Base-by-base conservation (phyloP, 2,797 vertebrate species). In the Philypnodon macrostomus region DNA sequence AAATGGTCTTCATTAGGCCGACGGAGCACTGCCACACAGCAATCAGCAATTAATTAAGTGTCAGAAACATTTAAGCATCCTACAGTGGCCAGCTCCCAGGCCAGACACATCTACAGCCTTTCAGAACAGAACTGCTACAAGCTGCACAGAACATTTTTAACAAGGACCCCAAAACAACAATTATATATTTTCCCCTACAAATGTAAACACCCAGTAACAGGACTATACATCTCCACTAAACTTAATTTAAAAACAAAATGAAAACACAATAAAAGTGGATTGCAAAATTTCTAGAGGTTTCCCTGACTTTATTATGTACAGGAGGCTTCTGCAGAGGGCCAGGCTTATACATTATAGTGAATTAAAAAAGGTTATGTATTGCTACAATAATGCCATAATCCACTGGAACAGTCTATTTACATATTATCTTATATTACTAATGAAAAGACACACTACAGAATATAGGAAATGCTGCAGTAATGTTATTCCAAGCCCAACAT, bases 11-110 rank as follows among this genome's bases (percentile, higher is more conserved):
- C 47, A 76, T 79, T 66, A 77, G 61, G 36, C 49, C 56, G 67
- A 70, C 14, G 31, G 53, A 71, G 66, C 72, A 70, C 46, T 67
- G 75, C 52, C 35, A 53, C 52, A 61, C 52, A 70, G 73, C 69
- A 76, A 84, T 81, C 61, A 79, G 56, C 53, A 67, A 65, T 74
- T 84, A 86, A 86, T 85, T 75, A 85, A 74, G 75, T 77, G 78
- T 87, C 75, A 80, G 77, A 80, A 70, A 46, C 61, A 59, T 85
- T 87, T 80, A 80, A 73, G 34, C n/a, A n/a, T n/a, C 44, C 70
- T 63, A 65, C 21, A 34, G 32, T 16, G 47, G 69, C 62, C 7
- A 2, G 54, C 68, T 82, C 60, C 53, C 59, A 76, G 63, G 63
- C 59, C 61, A 83, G 67, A 65, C 63, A 76, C 63, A 62, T 62